Evolutionary conservation across 2,113 vertebrate species (phyloP), one percentile per base, ranked within the genome.

Genomic region (Gavialis gangeticus): DNA sequence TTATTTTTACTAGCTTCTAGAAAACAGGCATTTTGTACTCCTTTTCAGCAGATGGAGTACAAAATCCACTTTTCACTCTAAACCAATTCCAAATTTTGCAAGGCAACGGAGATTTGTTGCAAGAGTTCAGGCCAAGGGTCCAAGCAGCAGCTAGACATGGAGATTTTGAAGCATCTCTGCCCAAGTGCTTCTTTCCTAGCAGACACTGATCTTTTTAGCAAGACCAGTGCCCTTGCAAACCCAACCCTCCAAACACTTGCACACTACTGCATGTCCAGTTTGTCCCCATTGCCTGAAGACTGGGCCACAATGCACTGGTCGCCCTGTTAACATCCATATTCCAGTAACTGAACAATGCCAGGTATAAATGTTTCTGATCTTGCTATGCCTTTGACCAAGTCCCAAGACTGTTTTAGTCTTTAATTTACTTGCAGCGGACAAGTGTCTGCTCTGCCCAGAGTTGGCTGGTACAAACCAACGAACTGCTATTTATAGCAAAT

Each of bases 241-340:
- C 93, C 71, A 66, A 80, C 54, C 69, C 88, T 4, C 5, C 9
- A 4, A 6, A 34, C 55, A 4, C 30, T 71, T 24, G 9, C 3
- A 2, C 3, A 3, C 64, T 66, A 46, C 71, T 11, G 57, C 3
- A 24, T 56, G 27, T 66, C 16, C 71, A 25, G 12, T 4, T 82
- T 55, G 21, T 2, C 37, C 71, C 81, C 19, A 12, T 2, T 13
- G 37, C 56, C 86, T 56, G 66, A 59, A 78, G 59, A 8, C 12
- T 12, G 18, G 55, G 88, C 55, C 85, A 67, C 4, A 30, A 60
- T 15, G 19, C 1, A 28, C 46, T 46, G 46, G 46, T 46, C 9
- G 46, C 46, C 46, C 46, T 46, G 46, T 46, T 46, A 1, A 71
- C 46, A 34, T 0, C 0, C 0, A n/a, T 10, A 15, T 9, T 73